Conservation (phyloP, 2,888 invertebrate genomes). For the Acrobasis suavella region DNA sequence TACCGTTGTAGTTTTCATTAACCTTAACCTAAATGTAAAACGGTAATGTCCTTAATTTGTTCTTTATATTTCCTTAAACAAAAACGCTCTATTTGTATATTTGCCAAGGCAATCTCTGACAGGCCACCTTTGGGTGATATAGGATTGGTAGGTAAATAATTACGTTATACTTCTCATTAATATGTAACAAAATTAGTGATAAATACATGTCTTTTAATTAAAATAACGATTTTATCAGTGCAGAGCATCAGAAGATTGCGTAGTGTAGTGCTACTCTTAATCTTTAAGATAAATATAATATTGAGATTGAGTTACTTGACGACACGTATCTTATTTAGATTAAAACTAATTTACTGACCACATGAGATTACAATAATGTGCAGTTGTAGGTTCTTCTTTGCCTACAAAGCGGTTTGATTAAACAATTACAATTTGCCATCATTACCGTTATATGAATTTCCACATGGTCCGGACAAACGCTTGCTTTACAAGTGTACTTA, state of each 20-base stretch:
- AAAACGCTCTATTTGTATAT: too few relatives aligned
- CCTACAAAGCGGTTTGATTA: neutral
- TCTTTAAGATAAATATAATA: neutral
- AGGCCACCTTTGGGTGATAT: too few relatives aligned
- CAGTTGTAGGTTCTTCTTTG: neutral
- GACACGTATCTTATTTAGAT: slow-evolving; percentile 10
- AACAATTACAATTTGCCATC: neutral
- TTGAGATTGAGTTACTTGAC: neutral
- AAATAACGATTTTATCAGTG: too few relatives aligned
- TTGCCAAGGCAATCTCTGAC: too few relatives aligned
- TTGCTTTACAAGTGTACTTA: neutral
- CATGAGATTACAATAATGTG: slow-evolving; percentile 4
- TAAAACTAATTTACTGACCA: slow-evolving; percentile 4
- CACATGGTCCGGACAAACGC: neutral
- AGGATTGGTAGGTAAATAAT: too few relatives aligned
- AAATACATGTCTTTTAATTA: neutral
- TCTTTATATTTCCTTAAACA: too few relatives aligned
- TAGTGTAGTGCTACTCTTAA: too few relatives aligned
- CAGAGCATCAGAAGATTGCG: too few relatives aligned
- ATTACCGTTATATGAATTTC: neutral
- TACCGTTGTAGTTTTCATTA: too few relatives aligned
- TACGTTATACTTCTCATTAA: neutral
- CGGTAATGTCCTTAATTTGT: too few relatives aligned
- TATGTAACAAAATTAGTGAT: neutral
- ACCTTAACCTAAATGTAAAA: too few relatives aligned